Base-by-base conservation (phyloP, 2,888 invertebrate species). In the Chloroclystis v-ata region DNA sequence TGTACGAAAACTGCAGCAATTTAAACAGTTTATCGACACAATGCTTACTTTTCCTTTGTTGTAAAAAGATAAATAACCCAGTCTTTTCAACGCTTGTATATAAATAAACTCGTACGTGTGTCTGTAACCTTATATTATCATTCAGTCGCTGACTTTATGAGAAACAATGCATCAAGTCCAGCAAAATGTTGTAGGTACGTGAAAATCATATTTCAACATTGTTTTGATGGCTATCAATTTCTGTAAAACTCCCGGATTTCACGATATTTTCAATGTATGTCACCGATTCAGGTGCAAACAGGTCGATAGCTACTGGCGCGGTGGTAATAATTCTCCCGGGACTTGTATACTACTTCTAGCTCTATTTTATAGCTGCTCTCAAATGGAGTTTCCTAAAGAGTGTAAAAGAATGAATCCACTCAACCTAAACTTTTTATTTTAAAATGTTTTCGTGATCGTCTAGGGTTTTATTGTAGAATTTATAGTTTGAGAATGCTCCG, bases 111-210 rank as follows among this genome's bases (percentile, higher is more conserved):
- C 14, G 30, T 14, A 33, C 32, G 13, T 14, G 30, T 30, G 16
- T 14, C 6, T 33, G 32, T 14, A 33, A 16, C 6, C 16, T 16
- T 16, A 16, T 14, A n/a, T 33, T 33, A 29, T 48, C 43, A 47
- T 39, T 32, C 39, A 47, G 46, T 43, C 16, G 5, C n/a, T 6
- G 47, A 49, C 32, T 58, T 57, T 60, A 62, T 45, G 43, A 37
- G 35, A 42, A 43, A 42, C 11, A 39, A 43, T 50, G n/a, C 46
- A 43, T 39, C 42, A 43, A 39, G 14, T 28, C 52, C 57, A 59
- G 59, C 51, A 63, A 71, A 72, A 65, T 66, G 67, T 67, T 71
- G 69, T 63, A 72, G 59, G 69, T 63, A 72, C 60, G 60, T 65
- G 63, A 63, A 67, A 67, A 62, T 57, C 61, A 56, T 59, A 59